Base-by-base conservation (phyloP, 2,888 invertebrate species). In the Plebejus argus region DNA sequence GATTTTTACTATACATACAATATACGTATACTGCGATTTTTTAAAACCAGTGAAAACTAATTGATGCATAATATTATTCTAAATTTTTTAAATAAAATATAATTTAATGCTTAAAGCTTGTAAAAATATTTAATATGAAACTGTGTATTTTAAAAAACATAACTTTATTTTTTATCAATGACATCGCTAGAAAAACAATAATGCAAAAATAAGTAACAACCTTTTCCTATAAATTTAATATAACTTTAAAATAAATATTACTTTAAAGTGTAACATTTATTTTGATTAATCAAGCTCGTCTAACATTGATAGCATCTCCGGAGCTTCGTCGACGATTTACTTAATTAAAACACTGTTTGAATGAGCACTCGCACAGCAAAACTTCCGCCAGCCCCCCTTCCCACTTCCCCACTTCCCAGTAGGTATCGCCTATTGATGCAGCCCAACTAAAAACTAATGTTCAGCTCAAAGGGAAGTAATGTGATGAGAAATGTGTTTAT, bases 301-400 rank as follows among this genome's bases (percentile, higher is more conserved):
- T 1, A 66, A 28, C 33, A 66, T 28, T 28, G 66, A 66, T 66
- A 66, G 66, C 28, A 66, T 66, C 66, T 66, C 23, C 61, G 58
- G 58, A 58, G 58, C 66, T 66, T 28, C 28, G 66, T 28, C 66
- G 28, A 33, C 66, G 66, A 33, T 66, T 33, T 66, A 66, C 66
- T 66, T 66, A 66, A 66, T 66, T 66, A 66, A 66, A 33, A 66
- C 66, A 66, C 28, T 28, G 66, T 66, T 66, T 33, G 66, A 66
- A 66, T 66, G 28, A 28, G 28, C 66, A 66, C 66, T 66, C 66
- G 66, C 28, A 28, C 28, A 15, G 28, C 28, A 66, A 66, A 66
- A 66, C 66, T 33, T 66, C 33, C 66, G 28, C 10, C 61, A 61
- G 61, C 58, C 20, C 20, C 58, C n/a, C 15, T 4, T 53, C 15